Conservation (phyloP, 2,113 vertebrate genomes). For the Otolemur garnettii region DNA sequence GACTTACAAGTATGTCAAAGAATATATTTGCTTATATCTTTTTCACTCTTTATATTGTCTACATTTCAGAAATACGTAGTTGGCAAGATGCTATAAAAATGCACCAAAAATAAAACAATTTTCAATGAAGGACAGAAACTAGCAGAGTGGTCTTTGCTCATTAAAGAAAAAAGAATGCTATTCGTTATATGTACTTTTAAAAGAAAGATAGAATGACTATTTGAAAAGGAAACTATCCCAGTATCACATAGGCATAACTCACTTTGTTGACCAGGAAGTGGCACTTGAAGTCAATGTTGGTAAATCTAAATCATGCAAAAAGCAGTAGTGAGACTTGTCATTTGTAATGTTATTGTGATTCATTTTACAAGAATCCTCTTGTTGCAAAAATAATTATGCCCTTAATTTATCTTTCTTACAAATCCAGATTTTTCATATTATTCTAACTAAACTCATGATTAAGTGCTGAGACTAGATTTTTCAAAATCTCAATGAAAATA, state of each 20-base stretch:
- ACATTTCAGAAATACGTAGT: conserved; percentile 7
- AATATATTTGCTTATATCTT: background rate
- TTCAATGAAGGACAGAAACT: conserved; percentile 45
- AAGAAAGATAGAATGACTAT: background rate
- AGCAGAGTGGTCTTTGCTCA: conserved; percentile 34
- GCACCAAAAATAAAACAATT: conserved; percentile 68
- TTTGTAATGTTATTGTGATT: background rate
- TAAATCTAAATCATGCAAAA: conserved; percentile 29
- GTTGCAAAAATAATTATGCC: conserved; percentile 25
- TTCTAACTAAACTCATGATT: conserved; percentile 8
- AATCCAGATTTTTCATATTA: conserved; percentile 27
- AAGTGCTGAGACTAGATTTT: conserved; percentile 25
- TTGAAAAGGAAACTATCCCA: background rate
- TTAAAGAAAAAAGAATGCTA: background rate
- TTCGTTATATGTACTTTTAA: background rate
- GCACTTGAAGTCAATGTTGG: background rate
- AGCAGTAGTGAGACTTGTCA: background rate
- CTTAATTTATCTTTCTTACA: conserved; percentile 28
- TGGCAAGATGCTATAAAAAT: conserved; percentile 3
- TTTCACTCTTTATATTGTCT: background rate
- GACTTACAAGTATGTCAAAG: background rate
- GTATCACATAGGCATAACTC: background rate
- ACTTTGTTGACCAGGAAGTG: background rate
- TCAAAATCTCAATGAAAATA: conserved; percentile 10
- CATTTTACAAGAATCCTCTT: conserved; percentile 23